Evolutionary conservation across 2,113 vertebrate species (phyloP), one percentile per base, ranked within the genome.

Genomic region (Antigone vipio): DNA sequence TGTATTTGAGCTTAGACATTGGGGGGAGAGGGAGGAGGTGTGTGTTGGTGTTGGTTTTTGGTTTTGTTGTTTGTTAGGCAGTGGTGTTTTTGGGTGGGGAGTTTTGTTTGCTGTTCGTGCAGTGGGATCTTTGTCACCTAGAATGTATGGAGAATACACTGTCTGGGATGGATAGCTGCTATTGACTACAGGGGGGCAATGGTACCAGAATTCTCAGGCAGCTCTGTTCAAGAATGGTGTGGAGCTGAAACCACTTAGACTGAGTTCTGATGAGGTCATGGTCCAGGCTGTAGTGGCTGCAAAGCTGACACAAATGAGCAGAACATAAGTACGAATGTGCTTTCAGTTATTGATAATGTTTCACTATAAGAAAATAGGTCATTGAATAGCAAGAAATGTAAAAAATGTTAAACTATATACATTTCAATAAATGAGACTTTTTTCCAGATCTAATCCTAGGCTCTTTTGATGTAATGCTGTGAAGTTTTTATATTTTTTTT

Each of bases 11-110:
- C 42, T 84, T 44, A 77, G 29, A 62, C 8, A 4, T 26, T 11
- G 30, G 0, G 2, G 24, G 20, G 6, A 21, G 1, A 7, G 16
- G 9, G 5, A 3, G 9, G 21, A 15, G 17, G 5, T 73, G 18
- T 38, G 24, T 81, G 60, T 2, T 67, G 20, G 16, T 53, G 19
- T 8, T 16, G 6, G 3, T 6, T 42, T 40, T 47, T 74, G 47
- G 2, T 42, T 83, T 64, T 53, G 49, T 26, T 74, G 19, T n/a
- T 38, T 59, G 29, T n/a, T 56, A 27, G 15, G 23, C 60, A 21
- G 2, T 86, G 15, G 0, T 71, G 24, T 18, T 91, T 91, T 75
- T 35, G 30, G 56, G 24, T 56, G 34, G 14, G 15, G 11, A 7
- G 19, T 22, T 30, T 44, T 32, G 4, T 15, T 8, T 22, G 15